Base-by-base conservation (phyloP, 2,888 invertebrate species). In the Pristionchus arcanus region DNA sequence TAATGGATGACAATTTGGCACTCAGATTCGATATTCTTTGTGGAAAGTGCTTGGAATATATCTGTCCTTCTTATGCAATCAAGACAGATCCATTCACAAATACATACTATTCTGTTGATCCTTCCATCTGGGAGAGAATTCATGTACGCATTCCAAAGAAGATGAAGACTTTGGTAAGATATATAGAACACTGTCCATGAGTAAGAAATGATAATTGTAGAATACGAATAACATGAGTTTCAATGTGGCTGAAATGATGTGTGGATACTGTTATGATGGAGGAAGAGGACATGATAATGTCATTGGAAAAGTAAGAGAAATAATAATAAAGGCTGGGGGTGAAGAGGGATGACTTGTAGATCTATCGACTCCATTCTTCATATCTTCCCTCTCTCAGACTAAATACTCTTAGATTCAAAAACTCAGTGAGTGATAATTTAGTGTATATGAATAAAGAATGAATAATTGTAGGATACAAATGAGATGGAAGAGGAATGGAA, bases 321-420 rank as follows among this genome's bases (percentile, higher is more conserved):
- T 31, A 55, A 2, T 7, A 74, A 7, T 74, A 28, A 19, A 28
- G 9, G 9, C 19, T n/a, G 74, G 13, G 4, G 13, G 31, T 34
- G 3, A 49, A 9, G 42, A 49, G 3, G 42, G 42, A 53, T 9
- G 15, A 55, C 55, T 55, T 85, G 15, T 21, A 85, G 37, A 21
- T 85, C 19, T 85, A 63, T 59, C 85, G 85, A 13, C 34, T 85
- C 21, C 55, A 28, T 28, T 31, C 31, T 59, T 85, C 28, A 11
- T 85, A 85, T 63, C 55, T 85, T 16, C 85, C 85, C 21, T 55
- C 55, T 85, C 85, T 85, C 49, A 49, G 81, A 81, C 19, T 81
- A 15, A 81, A 81, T 15, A n/a, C 31, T n/a, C 49, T 81, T 4
- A 55, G 37, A 59, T 55, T 85, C 59, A 85, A 21, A 34, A 31